Base-by-base conservation (phyloP, 2,888 invertebrate genomes). In the Cordilura impudica region DNA sequence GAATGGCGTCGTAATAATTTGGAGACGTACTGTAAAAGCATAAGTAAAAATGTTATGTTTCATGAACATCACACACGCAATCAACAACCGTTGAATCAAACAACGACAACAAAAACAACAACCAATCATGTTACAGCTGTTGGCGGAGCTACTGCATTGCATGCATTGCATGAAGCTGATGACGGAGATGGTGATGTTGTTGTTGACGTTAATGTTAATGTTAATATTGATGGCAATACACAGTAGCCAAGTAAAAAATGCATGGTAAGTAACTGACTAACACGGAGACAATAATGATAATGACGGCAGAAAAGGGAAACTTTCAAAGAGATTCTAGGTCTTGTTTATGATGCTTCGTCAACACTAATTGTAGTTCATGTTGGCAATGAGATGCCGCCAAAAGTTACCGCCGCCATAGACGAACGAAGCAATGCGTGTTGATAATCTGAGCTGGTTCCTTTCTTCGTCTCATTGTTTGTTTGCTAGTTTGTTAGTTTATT, bases 161-260 rank as follows among this genome's bases (percentile, higher is more conserved):
- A 47, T 29, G 5, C 14, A 39, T 47, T 19, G n/a, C 21, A 51
- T 29, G 39, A 53, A 47, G 8, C 18, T 51, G 26, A 10, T 5
- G 12, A 19, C n/a, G 10, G 26, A 23, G 29, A 35, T 6, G n/a
- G 12, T 70, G 83, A 80, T 82, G 12, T 63, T 21, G 18, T 31
- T 31, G 39, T 21, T 60, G 81, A 23, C 45, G 43, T 49, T 65
- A 14, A 31, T 54, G 49, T 31, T 53, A 61, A 82, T 82, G 81
- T 82, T 81, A 81, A 82, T 69, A 84, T 82, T 49, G 45, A 39
- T 54, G 84, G 83, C 82, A 83, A 84, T 61, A 31, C 54, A 72
- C 72, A 73, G 78, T 78, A 72, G 67, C 65, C 63, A 49, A 61
- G 49, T 73, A 78, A 73, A 23, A 60, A 72, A 69, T 78, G 72